Percentiles rank a stretch among this genome's conserved stretches.
Conservation (phyloP, 53 echinoderm and acorn worm genomes). For the Antedon mediterranea region DNA sequence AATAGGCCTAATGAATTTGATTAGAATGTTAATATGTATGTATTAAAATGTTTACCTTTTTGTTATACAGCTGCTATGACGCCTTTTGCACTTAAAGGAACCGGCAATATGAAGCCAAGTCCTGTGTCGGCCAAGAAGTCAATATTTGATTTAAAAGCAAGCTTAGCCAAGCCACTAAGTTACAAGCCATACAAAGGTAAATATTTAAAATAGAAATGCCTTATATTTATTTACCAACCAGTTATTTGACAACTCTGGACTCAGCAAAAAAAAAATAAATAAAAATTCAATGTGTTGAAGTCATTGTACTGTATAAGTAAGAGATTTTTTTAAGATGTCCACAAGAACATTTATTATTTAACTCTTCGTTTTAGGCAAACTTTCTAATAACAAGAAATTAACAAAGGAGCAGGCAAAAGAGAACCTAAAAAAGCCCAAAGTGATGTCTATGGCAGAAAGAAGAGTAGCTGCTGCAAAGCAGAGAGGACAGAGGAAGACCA, state of each 20-base stretch:
- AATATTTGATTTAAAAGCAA: conserved; percentile 66
- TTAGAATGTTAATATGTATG: too few species aligned
- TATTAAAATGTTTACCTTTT: too few species aligned
- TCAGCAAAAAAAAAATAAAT: too few species aligned
- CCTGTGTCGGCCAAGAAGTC: conserved; percentile 15
- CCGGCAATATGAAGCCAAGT: conserved; percentile 10
- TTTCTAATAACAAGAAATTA: background rate
- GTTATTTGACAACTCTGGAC: too few species aligned
- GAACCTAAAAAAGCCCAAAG: conserved; percentile 45
- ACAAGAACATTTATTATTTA: too few species aligned
- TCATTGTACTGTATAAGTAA: too few species aligned
- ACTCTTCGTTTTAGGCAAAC: background rate
- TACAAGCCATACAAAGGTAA: conserved; percentile 90
- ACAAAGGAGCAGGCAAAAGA: conserved; percentile 24
- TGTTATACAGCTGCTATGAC: conserved; percentile 8
- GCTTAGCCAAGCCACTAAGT: conserved; percentile 41
- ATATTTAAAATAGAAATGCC: too few species aligned
- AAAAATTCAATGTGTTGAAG: too few species aligned
- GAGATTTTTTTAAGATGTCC: too few species aligned
- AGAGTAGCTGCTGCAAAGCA: conserved; percentile 28
- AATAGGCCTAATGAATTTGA: too few species aligned
- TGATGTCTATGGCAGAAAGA: conserved; percentile 39
- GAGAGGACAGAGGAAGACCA: conserved; percentile 31
- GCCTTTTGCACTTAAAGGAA: conserved; percentile 35
- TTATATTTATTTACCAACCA: background rate